phyloP scores from a whole-genome alignment of 2,113 vertebrate species.

The Rhipidura dahli region DNA sequence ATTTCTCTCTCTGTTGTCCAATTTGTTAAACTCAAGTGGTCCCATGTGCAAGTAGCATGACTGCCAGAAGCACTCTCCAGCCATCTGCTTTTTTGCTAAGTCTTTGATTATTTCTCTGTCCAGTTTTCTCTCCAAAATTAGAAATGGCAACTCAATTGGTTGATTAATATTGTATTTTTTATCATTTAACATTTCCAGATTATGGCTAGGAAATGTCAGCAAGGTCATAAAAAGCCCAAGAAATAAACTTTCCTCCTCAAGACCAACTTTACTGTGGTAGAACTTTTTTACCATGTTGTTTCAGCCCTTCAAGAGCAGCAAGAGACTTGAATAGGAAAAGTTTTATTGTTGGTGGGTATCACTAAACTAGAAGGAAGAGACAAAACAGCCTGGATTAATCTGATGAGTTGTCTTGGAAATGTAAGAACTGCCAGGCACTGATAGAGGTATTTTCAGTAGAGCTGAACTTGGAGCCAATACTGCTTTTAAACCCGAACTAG shows the following conservation, averaged over 20 bases:
- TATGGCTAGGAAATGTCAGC: conserved; percentile 31
- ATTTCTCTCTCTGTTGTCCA: conserved; percentile 40
- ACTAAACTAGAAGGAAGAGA: background rate
- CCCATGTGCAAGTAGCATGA: conserved; percentile 39
- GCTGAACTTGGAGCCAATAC: background rate
- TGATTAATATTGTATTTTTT: conserved; percentile 31
- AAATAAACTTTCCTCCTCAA: background rate
- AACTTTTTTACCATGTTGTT: background rate
- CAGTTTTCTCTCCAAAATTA: conserved; percentile 47
- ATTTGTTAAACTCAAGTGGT: conserved; percentile 62
- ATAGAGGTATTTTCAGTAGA: background rate
- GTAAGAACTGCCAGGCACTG: background rate
- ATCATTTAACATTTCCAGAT: conserved; percentile 37
- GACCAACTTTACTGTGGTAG: background rate
- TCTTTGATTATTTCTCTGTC: conserved; percentile 54
- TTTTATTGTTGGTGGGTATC: background rate
- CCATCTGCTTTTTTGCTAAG: conserved; percentile 63
- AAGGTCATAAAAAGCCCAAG: conserved; percentile 28
- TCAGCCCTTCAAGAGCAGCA: background rate
- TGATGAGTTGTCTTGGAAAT: background rate
- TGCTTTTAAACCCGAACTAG: background rate
- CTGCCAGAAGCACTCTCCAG: conserved; percentile 48
- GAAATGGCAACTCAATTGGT: conserved; percentile 31
- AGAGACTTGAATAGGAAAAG: background rate
- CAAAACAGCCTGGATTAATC: background rate